Percentiles rank a stretch among this genome's conserved stretches.
These are phyloP conservation scores for Drosophila conformis DNA, from an alignment of 2,888 invertebrate genomes.

Conservation along the genomic window DNA sequence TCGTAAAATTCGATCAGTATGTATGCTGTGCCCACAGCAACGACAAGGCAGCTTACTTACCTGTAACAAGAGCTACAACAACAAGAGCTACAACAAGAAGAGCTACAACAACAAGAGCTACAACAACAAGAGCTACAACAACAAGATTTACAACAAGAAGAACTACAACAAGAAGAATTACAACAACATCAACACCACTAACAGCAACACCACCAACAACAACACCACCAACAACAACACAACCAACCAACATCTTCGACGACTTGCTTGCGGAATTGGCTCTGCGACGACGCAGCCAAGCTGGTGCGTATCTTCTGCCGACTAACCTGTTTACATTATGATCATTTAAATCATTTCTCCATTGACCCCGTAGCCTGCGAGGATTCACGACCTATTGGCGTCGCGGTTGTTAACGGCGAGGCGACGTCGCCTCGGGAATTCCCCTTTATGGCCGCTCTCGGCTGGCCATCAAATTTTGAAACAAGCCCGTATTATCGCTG, in stretches of 20 bases:
- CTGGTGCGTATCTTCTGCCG: constrained; percentile 50
- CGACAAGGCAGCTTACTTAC: constrained; percentile 1
- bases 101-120: background rate
- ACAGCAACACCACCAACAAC: too few relatives aligned
- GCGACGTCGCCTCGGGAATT: constrained; percentile 47
- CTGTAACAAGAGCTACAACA: background rate
- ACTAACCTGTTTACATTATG: background rate
- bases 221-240: background rate
- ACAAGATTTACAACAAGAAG: background rate
- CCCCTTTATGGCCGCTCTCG: constrained; percentile 73
- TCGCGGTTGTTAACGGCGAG: constrained; percentile 30
- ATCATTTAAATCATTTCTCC: background rate
- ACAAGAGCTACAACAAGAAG: constrained; percentile 13
- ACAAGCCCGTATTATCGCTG: constrained; percentile 67
- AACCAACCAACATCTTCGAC: background rate
- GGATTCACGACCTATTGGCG: background rate
- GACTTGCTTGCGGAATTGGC: constrained; percentile 12
- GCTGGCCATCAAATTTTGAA: constrained; percentile 64
- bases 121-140: background rate
- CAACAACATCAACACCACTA: background rate
- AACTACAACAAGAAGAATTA: background rate
- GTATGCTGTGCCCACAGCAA: constrained; percentile 64
- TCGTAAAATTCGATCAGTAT: constrained; percentile 76
- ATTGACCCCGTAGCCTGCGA: constrained; percentile 39
- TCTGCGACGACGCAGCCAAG: constrained; percentile 64